A percentile compares a stretch with the other conserved stretches of the same genome.
These are phyloP conservation scores for Esperia sulphurella DNA, from an alignment of 2,888 invertebrate species.

Conservation along the genomic window DNA sequence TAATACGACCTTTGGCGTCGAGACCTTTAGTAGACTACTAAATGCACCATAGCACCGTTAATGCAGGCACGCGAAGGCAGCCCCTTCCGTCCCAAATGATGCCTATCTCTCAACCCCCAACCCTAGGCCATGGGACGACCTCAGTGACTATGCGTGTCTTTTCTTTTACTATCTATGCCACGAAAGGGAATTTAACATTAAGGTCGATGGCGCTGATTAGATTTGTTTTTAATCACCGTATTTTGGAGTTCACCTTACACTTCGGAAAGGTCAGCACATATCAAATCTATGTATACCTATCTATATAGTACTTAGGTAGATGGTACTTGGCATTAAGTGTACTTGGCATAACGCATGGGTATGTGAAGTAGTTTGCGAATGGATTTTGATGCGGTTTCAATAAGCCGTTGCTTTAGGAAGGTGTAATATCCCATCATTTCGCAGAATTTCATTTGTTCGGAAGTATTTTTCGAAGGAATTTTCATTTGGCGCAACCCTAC, in stretches of 20 bases:
- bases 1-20: conserved; percentile 9
- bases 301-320: too few relatives aligned
- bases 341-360: too few relatives aligned
- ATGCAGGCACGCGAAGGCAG: conserved; percentile 16
- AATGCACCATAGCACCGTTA: conserved; percentile 12
- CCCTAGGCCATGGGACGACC: neutral
- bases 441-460: too few relatives aligned
- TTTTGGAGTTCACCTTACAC: conserved; percentile 1
- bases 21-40: conserved; percentile 3
- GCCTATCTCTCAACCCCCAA: conserved; percentile 12
- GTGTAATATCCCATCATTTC: too few relatives aligned
- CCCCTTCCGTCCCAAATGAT: conserved; percentile 16
- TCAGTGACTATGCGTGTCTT: too few relatives aligned
- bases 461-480: too few relatives aligned
- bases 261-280: conserved; percentile 7
- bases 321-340: too few relatives aligned
- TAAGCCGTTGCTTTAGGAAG: too few relatives aligned
- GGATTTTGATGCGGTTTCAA: too few relatives aligned
- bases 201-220: conserved; percentile 2
- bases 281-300: too few relatives aligned
- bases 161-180: neutral
- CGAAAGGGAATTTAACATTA: neutral
- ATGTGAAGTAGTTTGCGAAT: too few relatives aligned
- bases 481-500: too few relatives aligned
- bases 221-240: conserved; percentile 4